phyloP scores from a whole-genome alignment of 2,888 invertebrate species.

The Neoaliturus tenellus region DNA sequence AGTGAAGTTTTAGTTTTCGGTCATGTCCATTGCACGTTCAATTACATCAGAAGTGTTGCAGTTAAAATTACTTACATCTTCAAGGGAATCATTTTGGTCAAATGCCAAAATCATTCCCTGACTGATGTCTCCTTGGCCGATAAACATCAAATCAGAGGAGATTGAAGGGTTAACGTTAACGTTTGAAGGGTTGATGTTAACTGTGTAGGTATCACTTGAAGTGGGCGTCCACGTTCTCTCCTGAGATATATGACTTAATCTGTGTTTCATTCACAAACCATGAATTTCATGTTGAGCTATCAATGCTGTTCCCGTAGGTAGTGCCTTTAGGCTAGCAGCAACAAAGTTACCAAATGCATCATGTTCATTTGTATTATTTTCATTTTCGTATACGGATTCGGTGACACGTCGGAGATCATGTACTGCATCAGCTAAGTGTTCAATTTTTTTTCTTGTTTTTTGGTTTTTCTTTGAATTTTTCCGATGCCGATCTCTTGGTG shows the following conservation, averaged over 20 bases:
- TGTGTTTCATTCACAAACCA: neutral
- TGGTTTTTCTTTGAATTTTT: constrained; percentile 47
- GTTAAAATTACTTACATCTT: neutral
- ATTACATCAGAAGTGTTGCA: constrained; percentile 6
- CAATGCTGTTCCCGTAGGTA: constrained; percentile 29
- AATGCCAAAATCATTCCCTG: neutral
- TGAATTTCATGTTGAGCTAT: constrained; percentile 31
- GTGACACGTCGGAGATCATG: constrained; percentile 18
- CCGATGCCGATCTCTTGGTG: constrained; percentile 32
- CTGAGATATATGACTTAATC: neutral
- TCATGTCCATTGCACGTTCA: constrained; percentile 21
- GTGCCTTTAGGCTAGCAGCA: constrained; percentile 48
- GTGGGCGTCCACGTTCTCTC: constrained; percentile 3
- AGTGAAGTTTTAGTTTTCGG: neutral
- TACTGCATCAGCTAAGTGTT: constrained; percentile 49
- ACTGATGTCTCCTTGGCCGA: neutral
- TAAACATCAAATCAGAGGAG: neutral
- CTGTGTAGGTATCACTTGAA: neutral
- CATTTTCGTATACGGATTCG: neutral
- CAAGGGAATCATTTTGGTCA: neutral
- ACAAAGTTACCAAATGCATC: constrained; percentile 53
- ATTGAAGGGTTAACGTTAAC: no score
- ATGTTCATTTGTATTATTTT: constrained; percentile 48
- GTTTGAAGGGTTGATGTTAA: neutral
- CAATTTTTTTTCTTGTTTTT: constrained; percentile 43